These are phyloP conservation scores for Corydoras maculifer DNA, from an alignment of 2,113 vertebrate genomes.

Conservation along the genomic window DNA sequence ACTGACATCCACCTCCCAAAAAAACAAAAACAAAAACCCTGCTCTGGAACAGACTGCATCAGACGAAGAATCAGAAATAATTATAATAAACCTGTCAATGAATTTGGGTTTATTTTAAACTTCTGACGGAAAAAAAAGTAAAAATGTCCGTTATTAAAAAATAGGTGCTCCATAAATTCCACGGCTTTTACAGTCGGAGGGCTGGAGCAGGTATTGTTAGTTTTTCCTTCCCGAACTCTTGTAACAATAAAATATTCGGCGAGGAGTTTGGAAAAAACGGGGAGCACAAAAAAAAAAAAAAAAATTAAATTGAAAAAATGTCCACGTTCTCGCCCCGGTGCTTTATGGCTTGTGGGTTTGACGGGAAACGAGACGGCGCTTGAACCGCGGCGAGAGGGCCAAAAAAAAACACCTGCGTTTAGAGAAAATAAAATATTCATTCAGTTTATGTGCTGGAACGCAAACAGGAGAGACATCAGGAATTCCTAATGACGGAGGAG, in stretches of 20 bases:
- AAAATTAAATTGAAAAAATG: slow-evolving; percentile 35
- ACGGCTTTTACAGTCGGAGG: slow-evolving; percentile 45
- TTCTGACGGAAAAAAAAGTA: slow-evolving; percentile 7
- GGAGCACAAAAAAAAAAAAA: not conserved
- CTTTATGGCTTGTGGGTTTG: slow-evolving; percentile 54
- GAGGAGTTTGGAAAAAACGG: not conserved
- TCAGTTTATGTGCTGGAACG: slow-evolving; percentile 37
- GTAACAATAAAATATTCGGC: slow-evolving; percentile 36
- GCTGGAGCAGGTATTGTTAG: slow-evolving; percentile 37
- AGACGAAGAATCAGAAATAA: no score
- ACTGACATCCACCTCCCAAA: no score
- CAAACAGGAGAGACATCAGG: slow-evolving; percentile 32
- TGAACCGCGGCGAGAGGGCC: slow-evolving; percentile 38
- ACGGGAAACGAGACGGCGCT: slow-evolving; percentile 41
- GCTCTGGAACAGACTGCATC: no score
- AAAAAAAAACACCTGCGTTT: slow-evolving; percentile 43
- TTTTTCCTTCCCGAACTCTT: slow-evolving; percentile 39
- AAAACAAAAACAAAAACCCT: no score
- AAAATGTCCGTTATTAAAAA: slow-evolving; percentile 23
- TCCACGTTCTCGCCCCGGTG: slow-evolving; percentile 43
- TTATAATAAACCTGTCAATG: no score
- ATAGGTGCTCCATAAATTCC: slow-evolving; percentile 38
- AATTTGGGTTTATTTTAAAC: no score
- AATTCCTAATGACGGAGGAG: not conserved
- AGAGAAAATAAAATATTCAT: slow-evolving; percentile 44